Conservation (phyloP, 1,140 invertebrate species). For the Panonychus citri region DNA sequence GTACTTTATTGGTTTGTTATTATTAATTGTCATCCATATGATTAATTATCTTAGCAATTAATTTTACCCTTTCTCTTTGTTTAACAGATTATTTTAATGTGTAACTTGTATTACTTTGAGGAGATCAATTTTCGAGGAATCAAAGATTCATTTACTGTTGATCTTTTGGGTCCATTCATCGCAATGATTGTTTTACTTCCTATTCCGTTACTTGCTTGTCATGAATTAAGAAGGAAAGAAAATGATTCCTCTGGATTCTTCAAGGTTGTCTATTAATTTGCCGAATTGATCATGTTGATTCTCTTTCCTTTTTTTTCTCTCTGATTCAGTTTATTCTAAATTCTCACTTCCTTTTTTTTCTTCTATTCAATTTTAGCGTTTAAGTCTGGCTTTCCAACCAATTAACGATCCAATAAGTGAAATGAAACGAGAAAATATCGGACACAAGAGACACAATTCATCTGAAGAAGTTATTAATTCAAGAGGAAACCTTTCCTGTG, state of each 20-base stretch:
- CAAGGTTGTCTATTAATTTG: neutral
- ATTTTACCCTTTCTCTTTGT: neutral
- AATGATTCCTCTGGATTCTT: neutral
- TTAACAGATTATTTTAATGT: neutral
- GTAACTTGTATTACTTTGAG: neutral
- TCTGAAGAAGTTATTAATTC: constrained; percentile 7
- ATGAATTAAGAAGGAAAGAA: neutral
- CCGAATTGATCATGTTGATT: neutral
- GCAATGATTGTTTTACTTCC: neutral
- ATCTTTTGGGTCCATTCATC: neutral
- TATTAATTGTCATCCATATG: neutral
- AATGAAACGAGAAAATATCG: neutral
- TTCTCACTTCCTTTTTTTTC: no score
- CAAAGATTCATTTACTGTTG: neutral
- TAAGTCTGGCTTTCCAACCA: neutral
- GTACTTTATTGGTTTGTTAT: neutral
- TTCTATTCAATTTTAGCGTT: neutral
- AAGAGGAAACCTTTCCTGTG: constrained; percentile 14
- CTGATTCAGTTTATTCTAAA: neutral
- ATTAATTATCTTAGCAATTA: neutral
- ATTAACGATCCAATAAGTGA: neutral
- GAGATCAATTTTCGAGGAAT: neutral
- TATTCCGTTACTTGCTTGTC: neutral
- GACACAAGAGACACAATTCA: neutral
- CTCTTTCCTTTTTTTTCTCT: neutral